Base-by-base conservation (phyloP, 2,888 invertebrate genomes). In the Liposcelis brunnea region DNA sequence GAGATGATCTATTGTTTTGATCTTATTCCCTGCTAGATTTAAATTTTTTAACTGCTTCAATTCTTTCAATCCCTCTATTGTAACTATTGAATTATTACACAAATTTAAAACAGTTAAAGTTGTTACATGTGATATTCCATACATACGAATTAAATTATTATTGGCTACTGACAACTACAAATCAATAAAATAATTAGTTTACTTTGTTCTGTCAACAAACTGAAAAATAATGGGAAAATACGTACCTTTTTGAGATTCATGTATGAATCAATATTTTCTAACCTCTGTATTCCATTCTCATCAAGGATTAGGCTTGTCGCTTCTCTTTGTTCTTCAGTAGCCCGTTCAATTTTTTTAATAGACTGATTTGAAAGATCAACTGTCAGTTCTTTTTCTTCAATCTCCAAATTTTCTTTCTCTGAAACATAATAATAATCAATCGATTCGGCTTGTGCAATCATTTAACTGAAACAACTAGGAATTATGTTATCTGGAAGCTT, bases 1-100 rank as follows among this genome's bases (percentile, higher is more conserved):
- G 51, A 93, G 68, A 64, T 87, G 86, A 58, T 90, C 90, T 58
- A 91, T 84, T n/a, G 79, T 77, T 70, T 91, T 91, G 55, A 93
- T 84, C 58, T 82, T 89, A 66, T 93, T 93, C 50, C 84, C 85
- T 63, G 82, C 75, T 46, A 93, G 68, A 64, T 86, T 85, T 44
- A 93, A 68, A 58, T 80, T 80, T 58, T 79, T 78, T 48, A 93
- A 68, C 57, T 83, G 79, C 44, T 74, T 69, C 52, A 93, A 70
- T 49, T 89, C 86, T 61, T 85, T 85, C 11, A 91, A 67, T 8
- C 90, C 91, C 63, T 93, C 91, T 56, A 91, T 87, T 47, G 82
- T 81, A 37, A 87, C 69, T 52, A 93, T 85, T 43, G 81, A 81
- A 66, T 93, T 93, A 60, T 85, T 79, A 51, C 87, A 81, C 38